Evolutionary conservation across 2,888 invertebrate species (phyloP), one percentile per base, ranked within the genome.

Genomic region (Leptinotarsa peninsularis): DNA sequence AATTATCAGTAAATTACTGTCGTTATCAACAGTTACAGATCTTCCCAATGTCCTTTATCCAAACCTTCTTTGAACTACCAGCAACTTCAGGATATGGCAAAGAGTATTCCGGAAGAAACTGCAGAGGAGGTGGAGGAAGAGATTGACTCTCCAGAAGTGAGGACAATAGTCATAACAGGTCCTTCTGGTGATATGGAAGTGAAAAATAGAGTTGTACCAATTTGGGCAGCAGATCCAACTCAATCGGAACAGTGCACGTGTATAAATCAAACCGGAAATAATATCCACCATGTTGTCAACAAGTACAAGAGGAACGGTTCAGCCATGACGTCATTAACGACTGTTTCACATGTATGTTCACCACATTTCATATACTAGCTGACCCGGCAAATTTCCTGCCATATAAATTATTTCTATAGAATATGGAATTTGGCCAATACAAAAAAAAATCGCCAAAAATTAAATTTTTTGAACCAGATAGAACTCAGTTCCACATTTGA

Each of bases 31-130:
- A 83, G 81, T 66, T 79, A 79, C 43, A 77, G 78, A 63, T 72
- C 74, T 7, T 80, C 80, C 13, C 79, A 74, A 69, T 89, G 88
- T 81, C 88, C 88, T 0, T 73, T 88, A 63, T 82, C 82, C 0
- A 85, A 81, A 68, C 80, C 81, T 27, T 78, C 77, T 58, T 69
- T 87, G n/a, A 88, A 88, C 80, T 87, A 87, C 75, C 85, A 85
- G 15, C 86, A 88, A 49, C 80, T 88, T 13, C 87, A 88, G 79
- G 88, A 88, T 76, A 82, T 87, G 82, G 88, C 88, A 3, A 86
- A 85, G 76, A 84, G 80, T 15, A 85, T 88, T 18, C 87, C 87
- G 0, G 87, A 87, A 78, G 86, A 87, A 71, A 82, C 82, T 0
- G 82, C 82, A 4, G 85, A 86, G 73, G 85, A 85, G 74, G 74